Evolutionary conservation across 1,140 invertebrate species (phyloP), one percentile per base, ranked within the genome.

Genomic region (Arion vulgaris): DNA sequence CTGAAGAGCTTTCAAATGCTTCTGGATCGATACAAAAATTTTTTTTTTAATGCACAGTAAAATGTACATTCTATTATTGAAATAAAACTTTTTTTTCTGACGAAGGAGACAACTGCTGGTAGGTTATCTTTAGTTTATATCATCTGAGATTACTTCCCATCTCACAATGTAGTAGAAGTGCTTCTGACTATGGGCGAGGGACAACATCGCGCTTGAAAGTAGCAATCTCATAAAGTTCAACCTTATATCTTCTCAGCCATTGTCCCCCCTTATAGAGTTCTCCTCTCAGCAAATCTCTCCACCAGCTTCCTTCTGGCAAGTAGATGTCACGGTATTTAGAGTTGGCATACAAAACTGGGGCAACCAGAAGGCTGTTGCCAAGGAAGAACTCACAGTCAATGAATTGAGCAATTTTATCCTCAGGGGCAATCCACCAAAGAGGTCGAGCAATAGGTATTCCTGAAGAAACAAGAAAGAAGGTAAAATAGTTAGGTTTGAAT

Each of bases 351-450:
- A 97, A 86, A 0, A 98, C 94, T 17, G 97, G 97, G 0, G 96
- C 96, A 0, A 96, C 95, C 34, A 98, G 91, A n/a, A 97, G 94
- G 51, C 94, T 93, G 87, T 97, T 95, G 9, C 96, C 96, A 13
- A 98, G 92, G 7, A 98, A 91, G 90, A 95, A 98, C 91, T 97
- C 96, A 89, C 97, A 96, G 62, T 94, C 94, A 1, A 97, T 95
- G 0, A 94, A 93, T 39, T 96, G 95, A 73, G 96, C 96, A 0
- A 95, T 94, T 0, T 94, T 92, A 92, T 98, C 97, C 0, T 95
- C 94, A 0, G 96, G 96, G 80, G 96, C 95, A 51, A 96, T 93
- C 96, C 98, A 97, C 97, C 97, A 98, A n/a, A 98, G 92, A 0
- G 97, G 97, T 0, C 97, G 93, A 51, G 98, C 95, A 15, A 92